Percentiles rank a stretch among this genome's conserved stretches.
phyloP scores from a whole-genome alignment of 2,113 vertebrate genomes.

The Misgurnus anguillicaudatus region DNA sequence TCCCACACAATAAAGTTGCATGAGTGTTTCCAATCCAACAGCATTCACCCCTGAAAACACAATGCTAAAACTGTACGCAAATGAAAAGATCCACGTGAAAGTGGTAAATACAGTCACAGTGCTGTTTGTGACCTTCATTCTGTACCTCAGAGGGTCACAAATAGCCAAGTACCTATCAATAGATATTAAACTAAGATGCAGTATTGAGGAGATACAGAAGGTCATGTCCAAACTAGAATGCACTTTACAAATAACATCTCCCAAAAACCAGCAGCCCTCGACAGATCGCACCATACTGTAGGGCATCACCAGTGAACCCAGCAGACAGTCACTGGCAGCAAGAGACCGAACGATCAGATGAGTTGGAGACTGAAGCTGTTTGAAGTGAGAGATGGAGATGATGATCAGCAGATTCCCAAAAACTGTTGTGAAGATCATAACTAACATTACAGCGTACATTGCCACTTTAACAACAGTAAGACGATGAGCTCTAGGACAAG shows the following conservation, averaged over 20 bases:
- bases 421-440: conserved; percentile 62
- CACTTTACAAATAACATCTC: conserved; percentile 51
- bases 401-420: conserved; percentile 55
- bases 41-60: conserved; percentile 1
- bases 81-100: conserved; percentile 36
- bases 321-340: conserved; percentile 54
- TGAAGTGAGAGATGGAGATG: conserved; percentile 59
- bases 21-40: neutral
- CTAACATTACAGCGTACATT: conserved; percentile 41
- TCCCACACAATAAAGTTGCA: neutral
- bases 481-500: neutral
- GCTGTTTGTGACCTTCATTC: conserved; percentile 32
- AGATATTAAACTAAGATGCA: conserved; percentile 53
- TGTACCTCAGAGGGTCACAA: conserved; percentile 52
- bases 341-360: conserved; percentile 57
- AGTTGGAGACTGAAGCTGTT: conserved; percentile 44
- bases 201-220: conserved; percentile 51
- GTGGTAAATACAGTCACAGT: conserved; percentile 29
- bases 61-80: neutral
- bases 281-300: conserved; percentile 63
- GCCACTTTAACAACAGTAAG: conserved; percentile 8
- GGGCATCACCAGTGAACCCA: conserved; percentile 76
- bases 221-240: conserved; percentile 52
- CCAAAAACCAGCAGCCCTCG: conserved; percentile 58
- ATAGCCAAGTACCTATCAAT: conserved; percentile 58